These are phyloP conservation scores for Scopus umbretta DNA, from an alignment of 2,113 vertebrate species.

Conservation along the genomic window DNA sequence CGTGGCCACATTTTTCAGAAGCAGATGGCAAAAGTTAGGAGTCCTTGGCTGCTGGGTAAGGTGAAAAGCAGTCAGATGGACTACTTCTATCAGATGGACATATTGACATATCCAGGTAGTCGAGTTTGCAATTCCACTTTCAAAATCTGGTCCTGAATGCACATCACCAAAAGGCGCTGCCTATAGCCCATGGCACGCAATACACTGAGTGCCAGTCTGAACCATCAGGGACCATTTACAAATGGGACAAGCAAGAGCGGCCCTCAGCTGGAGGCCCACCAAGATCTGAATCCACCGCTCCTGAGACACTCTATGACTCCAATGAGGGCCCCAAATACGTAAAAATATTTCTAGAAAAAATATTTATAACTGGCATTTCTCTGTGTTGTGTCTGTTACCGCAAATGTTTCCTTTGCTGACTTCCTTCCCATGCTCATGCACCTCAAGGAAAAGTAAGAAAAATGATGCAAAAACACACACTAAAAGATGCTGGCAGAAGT, in stretches of 20 bases:
- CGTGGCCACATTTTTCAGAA: background rate
- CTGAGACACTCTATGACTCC: background rate
- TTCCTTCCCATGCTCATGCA: background rate
- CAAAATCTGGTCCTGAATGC: background rate
- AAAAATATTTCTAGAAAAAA: background rate
- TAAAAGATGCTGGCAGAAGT: background rate
- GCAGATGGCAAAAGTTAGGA: background rate
- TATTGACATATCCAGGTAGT: rapidly evolving
- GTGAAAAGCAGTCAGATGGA: background rate
- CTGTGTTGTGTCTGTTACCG: background rate
- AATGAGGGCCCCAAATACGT: background rate
- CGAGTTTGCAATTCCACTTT: background rate
- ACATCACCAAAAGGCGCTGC: background rate
- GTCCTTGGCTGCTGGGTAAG: background rate
- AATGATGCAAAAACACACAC: background rate
- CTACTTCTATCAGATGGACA: background rate
- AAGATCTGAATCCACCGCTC: background rate
- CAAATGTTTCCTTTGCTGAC: background rate
- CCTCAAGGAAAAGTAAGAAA: background rate
- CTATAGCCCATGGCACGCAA: background rate
- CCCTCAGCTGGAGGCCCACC: background rate
- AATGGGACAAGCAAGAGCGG: background rate
- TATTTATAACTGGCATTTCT: background rate
- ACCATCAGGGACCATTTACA: rapidly evolving
- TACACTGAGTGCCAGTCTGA: background rate